A percentile compares a stretch with the other conserved stretches of the same genome.
These are phyloP conservation scores for human (Homo sapiens) DNA, from an alignment of 2,113 vertebrate species.

Conservation along the genomic window GRCh38 chr1:225534501-225535000, in stretches of 20 bases:
- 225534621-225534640: background rate
- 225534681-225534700: background rate
- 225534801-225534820: background rate
- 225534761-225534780: conserved; percentile 7
- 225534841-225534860: background rate
- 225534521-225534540: conserved; percentile 36
- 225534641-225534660: conserved; percentile 7
- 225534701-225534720: conserved; percentile 13
- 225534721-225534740: conserved; percentile 17
- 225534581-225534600: background rate
- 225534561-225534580: conserved; percentile 12
- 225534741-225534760: conserved; percentile 59
- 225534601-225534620: background rate
- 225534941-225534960: background rate
- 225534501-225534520: conserved; percentile 27
- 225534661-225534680: conserved; percentile 6
- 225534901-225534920: background rate
- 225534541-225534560: conserved; percentile 31
- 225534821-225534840: background rate
- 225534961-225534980: background rate
- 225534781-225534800: background rate
- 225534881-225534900: background rate
- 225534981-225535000: background rate
- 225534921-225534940: background rate
- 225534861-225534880: background rate